A percentile compares a stretch with the other conserved stretches of the same genome.
phyloP scores from a whole-genome alignment of 2,888 invertebrate genomes.

The Nineta flava region DNA sequence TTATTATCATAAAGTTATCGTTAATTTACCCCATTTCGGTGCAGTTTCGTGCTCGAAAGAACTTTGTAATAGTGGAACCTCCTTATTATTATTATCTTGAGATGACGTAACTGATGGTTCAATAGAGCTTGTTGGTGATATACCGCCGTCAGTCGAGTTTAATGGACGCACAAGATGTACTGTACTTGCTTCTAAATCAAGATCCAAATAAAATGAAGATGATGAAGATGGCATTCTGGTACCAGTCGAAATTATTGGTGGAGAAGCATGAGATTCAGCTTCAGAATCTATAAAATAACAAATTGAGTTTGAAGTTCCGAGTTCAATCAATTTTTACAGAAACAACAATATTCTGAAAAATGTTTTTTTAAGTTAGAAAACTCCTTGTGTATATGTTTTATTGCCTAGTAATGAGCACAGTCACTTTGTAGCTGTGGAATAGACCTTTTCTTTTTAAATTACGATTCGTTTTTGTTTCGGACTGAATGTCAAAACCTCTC shows the following conservation, averaged over 20 bases:
- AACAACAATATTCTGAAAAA: too few relatives aligned
- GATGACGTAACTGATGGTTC: conserved; percentile 12
- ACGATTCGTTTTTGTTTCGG: too few relatives aligned
- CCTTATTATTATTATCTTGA: conserved; percentile 10
- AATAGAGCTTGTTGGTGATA: conserved; percentile 10
- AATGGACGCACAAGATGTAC: conserved; percentile 35
- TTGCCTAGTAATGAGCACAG: too few relatives aligned
- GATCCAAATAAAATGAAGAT: conserved; percentile 42
- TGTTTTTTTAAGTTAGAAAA: too few relatives aligned
- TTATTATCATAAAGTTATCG: not conserved
- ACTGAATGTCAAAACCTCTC: too few relatives aligned
- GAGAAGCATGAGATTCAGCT: conserved; percentile 22
- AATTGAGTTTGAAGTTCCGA: conserved; percentile 3
- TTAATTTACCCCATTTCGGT: conserved; percentile 1
- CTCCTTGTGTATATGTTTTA: too few relatives aligned
- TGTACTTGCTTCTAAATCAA: conserved; percentile 46
- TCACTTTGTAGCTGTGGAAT: too few relatives aligned
- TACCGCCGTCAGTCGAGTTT: not conserved
- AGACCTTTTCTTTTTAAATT: too few relatives aligned
- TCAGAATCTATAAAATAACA: conserved; percentile 26
- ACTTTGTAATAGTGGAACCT: conserved; percentile 1
- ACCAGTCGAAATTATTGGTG: conserved; percentile 23
- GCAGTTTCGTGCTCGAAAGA: conserved; percentile 2
- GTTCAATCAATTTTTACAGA: too few relatives aligned
- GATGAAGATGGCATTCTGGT: conserved; percentile 25